Conservation (phyloP, 1,140 invertebrate genomes). For the Myzus persicae region DNA sequence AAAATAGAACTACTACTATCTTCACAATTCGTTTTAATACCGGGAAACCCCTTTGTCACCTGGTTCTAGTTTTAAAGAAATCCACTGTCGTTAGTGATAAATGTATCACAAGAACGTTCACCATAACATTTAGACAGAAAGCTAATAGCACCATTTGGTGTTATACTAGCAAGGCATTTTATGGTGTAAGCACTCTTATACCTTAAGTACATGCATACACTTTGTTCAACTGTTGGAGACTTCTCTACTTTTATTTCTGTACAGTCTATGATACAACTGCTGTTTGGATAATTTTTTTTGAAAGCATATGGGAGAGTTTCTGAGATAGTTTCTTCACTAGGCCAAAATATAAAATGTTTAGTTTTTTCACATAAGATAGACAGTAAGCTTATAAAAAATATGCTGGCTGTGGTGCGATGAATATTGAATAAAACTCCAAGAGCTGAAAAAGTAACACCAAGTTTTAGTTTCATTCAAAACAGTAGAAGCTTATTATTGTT, state of each 20-base stretch:
- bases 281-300: background rate
- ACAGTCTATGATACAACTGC: slow-evolving; percentile 17
- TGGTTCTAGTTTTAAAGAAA: too few relatives aligned
- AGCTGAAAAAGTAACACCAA: background rate
- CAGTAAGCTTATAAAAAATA: background rate
- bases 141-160: too few relatives aligned
- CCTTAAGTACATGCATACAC: background rate
- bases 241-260: too few relatives aligned
- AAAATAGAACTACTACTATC: too few relatives aligned
- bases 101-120: too few relatives aligned
- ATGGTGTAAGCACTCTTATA: background rate
- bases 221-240: background rate
- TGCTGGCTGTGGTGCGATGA: background rate
- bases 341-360: background rate
- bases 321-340: background rate
- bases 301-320: background rate
- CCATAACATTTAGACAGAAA: too few relatives aligned
- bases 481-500: background rate
- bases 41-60: too few relatives aligned
- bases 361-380: background rate
- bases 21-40: too few relatives aligned
- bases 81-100: too few relatives aligned
- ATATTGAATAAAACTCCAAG: slow-evolving; percentile 14
- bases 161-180: too few relatives aligned
- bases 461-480: background rate